These are phyloP conservation scores for Heliornis fulica DNA, from an alignment of 2,113 vertebrate species.

Conservation along the genomic window DNA sequence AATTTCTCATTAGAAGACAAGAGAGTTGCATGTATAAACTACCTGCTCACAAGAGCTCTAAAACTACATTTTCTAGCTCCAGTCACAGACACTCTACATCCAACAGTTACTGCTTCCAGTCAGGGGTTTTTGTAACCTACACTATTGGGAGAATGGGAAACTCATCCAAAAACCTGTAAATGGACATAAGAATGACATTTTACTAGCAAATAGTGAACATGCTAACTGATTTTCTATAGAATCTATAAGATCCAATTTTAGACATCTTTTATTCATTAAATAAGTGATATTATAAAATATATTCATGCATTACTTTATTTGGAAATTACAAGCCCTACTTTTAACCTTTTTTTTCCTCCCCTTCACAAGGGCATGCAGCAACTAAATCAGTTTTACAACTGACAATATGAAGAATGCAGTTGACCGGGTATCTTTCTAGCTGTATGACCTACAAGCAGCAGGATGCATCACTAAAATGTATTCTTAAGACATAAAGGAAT, in stretches of 20 bases:
- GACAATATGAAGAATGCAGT: constrained; percentile 70
- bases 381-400: constrained; percentile 68
- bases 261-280: neutral
- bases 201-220: neutral
- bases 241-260: neutral
- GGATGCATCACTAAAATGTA: constrained; percentile 61
- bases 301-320: constrained; percentile 31
- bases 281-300: neutral
- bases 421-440: constrained; percentile 59
- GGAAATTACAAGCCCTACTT: constrained; percentile 41
- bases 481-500: constrained; percentile 72
- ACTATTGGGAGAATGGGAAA: neutral
- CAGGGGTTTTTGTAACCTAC: neutral
- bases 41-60: constrained; percentile 30
- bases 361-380: constrained; percentile 68
- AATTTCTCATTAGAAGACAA: constrained; percentile 36
- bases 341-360: constrained; percentile 65
- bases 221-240: neutral
- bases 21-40: constrained; percentile 22
- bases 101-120: neutral
- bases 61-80: constrained; percentile 16
- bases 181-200: neutral
- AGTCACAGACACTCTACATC: neutral
- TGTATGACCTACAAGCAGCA: constrained; percentile 66
- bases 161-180: neutral